These are phyloP conservation scores for Amphipoea lucens DNA, from an alignment of 2,888 invertebrate genomes.

Conservation along the genomic window DNA sequence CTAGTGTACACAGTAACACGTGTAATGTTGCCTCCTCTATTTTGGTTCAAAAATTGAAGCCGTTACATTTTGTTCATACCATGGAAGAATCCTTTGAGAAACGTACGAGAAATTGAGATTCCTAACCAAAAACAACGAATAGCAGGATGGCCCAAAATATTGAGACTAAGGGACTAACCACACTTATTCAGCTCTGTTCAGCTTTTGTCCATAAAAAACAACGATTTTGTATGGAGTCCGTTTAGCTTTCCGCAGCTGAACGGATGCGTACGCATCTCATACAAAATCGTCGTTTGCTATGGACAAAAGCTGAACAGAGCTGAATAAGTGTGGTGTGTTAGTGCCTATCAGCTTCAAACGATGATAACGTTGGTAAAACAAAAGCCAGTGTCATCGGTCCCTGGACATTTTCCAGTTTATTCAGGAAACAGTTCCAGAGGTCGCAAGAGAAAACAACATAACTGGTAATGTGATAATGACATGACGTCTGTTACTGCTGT, in stretches of 20 bases:
- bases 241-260: too few relatives aligned
- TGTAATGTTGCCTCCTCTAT: not conserved
- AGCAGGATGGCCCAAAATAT: not conserved
- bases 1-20: not conserved
- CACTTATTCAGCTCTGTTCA: too few relatives aligned
- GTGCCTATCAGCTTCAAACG: not conserved
- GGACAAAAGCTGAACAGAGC: too few relatives aligned
- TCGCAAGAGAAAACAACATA: slow-evolving; percentile 61
- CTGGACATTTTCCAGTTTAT: slow-evolving; percentile 27
- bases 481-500: slow-evolving; percentile 67
- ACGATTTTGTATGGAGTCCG: too few relatives aligned
- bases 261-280: too few relatives aligned
- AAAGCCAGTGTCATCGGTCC: not conserved
- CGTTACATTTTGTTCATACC: not conserved
- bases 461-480: slow-evolving; percentile 75
- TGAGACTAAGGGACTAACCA: not conserved
- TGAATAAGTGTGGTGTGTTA: too few relatives aligned
- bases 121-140: not conserved
- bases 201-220: too few relatives aligned
- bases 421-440: slow-evolving; percentile 42
- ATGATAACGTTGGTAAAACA: not conserved
- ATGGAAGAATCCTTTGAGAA: not conserved
- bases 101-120: not conserved
- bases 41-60: not conserved
- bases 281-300: too few relatives aligned